Conservation (phyloP, 2,888 invertebrate genomes). For the Himalopsyche kuldschensis region DNA sequence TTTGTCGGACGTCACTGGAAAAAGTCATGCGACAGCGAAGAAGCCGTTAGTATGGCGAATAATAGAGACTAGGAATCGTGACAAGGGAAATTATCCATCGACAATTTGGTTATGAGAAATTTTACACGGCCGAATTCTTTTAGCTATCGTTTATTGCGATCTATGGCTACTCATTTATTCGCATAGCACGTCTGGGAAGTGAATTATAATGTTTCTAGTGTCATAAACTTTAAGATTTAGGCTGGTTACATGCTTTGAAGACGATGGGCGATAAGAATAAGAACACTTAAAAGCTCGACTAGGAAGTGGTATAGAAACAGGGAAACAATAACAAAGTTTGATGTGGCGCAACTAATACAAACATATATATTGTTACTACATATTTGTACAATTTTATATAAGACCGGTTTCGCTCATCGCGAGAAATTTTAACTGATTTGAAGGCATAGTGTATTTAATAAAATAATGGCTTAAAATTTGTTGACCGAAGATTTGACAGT, state of each 20-base stretch:
- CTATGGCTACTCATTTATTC: background rate
- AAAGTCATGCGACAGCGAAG: slow-evolving; percentile 9
- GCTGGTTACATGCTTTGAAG: background rate
- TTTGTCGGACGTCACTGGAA: slow-evolving; percentile 15
- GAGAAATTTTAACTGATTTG: no score
- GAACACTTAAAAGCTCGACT: background rate
- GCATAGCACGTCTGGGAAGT: background rate
- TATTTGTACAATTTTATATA: no score
- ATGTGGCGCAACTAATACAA: background rate
- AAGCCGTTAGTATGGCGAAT: slow-evolving; percentile 12
- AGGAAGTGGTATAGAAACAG: background rate
- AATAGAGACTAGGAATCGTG: slow-evolving; percentile 16
- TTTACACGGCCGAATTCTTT: slow-evolving; percentile 7
- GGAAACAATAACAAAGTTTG: background rate
- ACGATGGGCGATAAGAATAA: background rate
- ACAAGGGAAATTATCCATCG: slow-evolving; percentile 26
- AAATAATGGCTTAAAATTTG: no score
- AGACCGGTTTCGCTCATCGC: no score
- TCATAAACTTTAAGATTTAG: background rate
- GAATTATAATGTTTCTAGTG: background rate
- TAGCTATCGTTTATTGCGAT: slow-evolving; percentile 9
- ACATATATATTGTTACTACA: no score
- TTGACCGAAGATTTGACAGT: no score
- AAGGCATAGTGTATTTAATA: no score
- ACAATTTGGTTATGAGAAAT: slow-evolving; percentile 19